These are phyloP conservation scores for Leptinotarsa tumamoca DNA, from an alignment of 2,888 invertebrate species.

Conservation along the genomic window DNA sequence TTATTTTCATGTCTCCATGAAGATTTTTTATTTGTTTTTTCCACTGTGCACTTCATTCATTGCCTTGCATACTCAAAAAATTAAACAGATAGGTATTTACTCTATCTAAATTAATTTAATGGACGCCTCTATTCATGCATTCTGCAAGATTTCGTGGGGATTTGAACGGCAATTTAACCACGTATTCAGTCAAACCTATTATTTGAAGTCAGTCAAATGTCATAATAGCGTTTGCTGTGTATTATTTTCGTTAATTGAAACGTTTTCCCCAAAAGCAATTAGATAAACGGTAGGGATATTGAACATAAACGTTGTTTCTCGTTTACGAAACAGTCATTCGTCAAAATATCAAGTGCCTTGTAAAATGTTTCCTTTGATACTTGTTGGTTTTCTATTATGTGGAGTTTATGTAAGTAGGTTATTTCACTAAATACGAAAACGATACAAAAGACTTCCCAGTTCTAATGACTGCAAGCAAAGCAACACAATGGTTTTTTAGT, in stretches of 20 bases:
- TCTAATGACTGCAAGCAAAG: too few species aligned
- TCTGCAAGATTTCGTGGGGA: too few species aligned
- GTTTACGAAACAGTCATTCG: background rate
- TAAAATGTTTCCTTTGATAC: background rate
- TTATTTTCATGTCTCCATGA: background rate
- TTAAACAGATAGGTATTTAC: background rate
- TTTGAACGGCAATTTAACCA: background rate
- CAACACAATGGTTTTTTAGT: too few species aligned
- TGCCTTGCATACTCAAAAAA: background rate
- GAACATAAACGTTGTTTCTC: background rate
- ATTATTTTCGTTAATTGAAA: slow-evolving; percentile 7
- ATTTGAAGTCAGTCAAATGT: slow-evolving; percentile 7
- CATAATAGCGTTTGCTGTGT: background rate
- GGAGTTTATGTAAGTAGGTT: background rate
- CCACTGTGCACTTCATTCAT: background rate
- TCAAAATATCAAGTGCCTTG: background rate
- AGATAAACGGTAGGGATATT: background rate
- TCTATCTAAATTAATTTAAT: background rate
- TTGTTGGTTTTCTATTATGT: background rate
- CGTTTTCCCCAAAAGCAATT: background rate
- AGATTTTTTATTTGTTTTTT: background rate
- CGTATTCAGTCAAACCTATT: background rate
- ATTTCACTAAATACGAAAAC: background rate
- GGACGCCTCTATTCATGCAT: too few species aligned
- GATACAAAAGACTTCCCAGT: background rate